Evolutionary conservation across 1,140 invertebrate genomes (phyloP).

Genomic region (Nomia melanderi): DNA sequence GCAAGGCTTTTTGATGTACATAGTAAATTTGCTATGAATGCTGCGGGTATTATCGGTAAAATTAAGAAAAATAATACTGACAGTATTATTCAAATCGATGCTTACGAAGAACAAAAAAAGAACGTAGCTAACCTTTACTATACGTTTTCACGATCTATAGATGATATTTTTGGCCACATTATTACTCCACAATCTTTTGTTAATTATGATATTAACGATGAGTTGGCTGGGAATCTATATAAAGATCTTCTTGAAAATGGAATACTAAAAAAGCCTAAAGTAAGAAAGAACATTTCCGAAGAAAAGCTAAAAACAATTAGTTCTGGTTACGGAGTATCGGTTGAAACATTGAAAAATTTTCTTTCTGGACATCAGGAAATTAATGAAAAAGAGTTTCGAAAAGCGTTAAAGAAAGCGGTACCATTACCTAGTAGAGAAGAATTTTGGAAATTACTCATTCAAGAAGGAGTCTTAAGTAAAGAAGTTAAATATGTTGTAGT

Average conservation of each 20-base stretch:
- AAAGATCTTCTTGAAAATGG: background rate
- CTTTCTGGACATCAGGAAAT: background rate
- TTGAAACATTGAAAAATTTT: background rate
- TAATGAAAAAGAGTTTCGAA: conserved; percentile 3
- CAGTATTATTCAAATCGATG: conserved; percentile 6
- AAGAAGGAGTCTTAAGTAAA: background rate
- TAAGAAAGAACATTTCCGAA: background rate
- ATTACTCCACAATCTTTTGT: conserved; percentile 2
- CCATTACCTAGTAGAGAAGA: background rate
- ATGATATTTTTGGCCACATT: conserved; percentile 4
- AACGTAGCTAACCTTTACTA: background rate
- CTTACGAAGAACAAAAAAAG: conserved; percentile 5
- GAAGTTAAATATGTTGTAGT: conserved; percentile 10
- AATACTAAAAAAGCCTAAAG: background rate
- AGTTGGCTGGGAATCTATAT: background rate
- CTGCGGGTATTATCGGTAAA: conserved; percentile 6
- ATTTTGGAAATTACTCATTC: conserved; percentile 11
- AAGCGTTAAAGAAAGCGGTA: background rate
- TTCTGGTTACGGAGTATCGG: background rate
- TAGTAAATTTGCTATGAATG: background rate
- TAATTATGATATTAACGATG: background rate
- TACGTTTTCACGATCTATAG: conserved; percentile 5
- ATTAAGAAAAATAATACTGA: conserved; percentile 8
- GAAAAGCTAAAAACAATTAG: background rate
- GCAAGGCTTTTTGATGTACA: background rate